Evolutionary conservation across 2,888 invertebrate genomes (phyloP), one percentile per base, ranked within the genome.

Genomic region (Parnassius orleans): DNA sequence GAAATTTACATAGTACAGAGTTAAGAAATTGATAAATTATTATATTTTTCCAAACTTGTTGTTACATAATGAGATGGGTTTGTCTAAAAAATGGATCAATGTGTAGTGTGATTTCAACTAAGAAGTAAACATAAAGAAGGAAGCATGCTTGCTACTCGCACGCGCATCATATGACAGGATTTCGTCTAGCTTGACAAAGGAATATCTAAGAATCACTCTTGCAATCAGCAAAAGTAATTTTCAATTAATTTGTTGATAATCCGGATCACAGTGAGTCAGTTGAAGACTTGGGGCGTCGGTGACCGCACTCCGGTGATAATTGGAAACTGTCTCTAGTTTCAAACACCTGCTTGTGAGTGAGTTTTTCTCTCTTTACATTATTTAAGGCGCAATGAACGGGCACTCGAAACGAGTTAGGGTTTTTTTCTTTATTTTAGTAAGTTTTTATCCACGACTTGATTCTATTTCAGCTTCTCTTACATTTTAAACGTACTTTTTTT

Each of bases 191-290:
- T 77, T 83, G 84, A 84, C 83, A 80, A 76, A 75, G 75, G 83
- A 82, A 84, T 85, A 83, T 61, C 55, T 81, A 84, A 81, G 82
- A 80, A 84, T 82, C 81, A 78, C 73, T 75, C 72, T 76, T 75
- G 68, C 77, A 74, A 14, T 19, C 81, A 77, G 83, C 86, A 79
- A 87, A 87, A 86, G 85, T 87, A 84, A 85, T 87, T 87, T 87
- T 85, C 86, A 87, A 89, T 89, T 87, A 88, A 84, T 84, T 84
- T 83, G 84, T 86, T 81, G 81, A 83, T 90, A 90, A 90, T 88
- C 89, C 88, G 87, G 84, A 83, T 87, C 84, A 83, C 73, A 74
- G 72, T 68, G 70, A 70, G 67, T 69, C 69, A 33, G 46, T 19
- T 33, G 74, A 70, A 72, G 78, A 78, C 75, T 80, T 76, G 81